Conservation (phyloP, 2,888 invertebrate genomes). For the Patella ulyssiponensis region DNA sequence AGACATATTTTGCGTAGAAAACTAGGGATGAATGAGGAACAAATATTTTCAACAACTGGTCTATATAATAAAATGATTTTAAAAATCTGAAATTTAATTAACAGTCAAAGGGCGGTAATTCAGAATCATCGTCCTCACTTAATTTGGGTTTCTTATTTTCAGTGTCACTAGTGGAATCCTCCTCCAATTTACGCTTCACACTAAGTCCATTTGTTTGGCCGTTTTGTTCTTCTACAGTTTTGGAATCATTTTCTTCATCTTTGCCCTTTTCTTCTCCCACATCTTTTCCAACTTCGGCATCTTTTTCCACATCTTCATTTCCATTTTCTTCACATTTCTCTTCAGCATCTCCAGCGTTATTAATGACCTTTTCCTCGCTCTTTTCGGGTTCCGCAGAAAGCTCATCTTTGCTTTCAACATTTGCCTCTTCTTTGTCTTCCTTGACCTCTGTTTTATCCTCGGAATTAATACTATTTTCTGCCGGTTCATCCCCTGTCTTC, state of each 20-base stretch:
- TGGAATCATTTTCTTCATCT: not conserved
- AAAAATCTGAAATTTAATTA: not conserved
- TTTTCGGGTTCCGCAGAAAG: too few relatives aligned
- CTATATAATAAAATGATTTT: too few relatives aligned
- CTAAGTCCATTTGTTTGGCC: not conserved
- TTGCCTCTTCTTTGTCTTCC: not conserved
- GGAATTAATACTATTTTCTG: not conserved
- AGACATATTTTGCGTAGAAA: too few relatives aligned
- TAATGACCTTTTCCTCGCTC: too few relatives aligned
- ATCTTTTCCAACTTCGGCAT: not conserved
- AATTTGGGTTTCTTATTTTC: not conserved
- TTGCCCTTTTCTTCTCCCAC: not conserved
- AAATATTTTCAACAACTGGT: too few relatives aligned
- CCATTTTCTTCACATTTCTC: not conserved
- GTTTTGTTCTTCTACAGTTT: not conserved
- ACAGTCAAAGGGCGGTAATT: not conserved
- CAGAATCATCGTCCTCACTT: not conserved
- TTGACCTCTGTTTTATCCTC: not conserved
- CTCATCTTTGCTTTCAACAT: too few relatives aligned
- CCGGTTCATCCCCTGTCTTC: not conserved
- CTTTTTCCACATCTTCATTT: not conserved
- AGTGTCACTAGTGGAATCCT: not conserved
- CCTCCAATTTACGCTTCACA: not conserved
- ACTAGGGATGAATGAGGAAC: too few relatives aligned
- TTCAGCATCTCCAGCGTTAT: not conserved